Conservation (phyloP, 2,888 invertebrate species). For the Tetranychus piercei region DNA sequence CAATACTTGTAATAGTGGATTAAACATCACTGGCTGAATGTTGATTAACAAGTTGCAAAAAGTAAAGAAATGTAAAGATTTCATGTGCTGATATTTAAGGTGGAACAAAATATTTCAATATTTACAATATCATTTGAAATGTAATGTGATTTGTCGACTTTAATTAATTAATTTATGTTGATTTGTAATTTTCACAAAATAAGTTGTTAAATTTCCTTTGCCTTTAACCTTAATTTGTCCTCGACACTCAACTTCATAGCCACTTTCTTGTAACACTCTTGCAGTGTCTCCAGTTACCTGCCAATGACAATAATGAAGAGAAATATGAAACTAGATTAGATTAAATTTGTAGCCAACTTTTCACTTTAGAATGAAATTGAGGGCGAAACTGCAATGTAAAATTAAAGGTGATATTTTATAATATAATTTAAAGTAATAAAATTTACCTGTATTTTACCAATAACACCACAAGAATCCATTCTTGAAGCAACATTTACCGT, state of each 20-base stretch:
- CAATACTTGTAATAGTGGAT: too few relatives aligned
- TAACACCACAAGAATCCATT: conserved; percentile 87
- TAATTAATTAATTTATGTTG: not conserved
- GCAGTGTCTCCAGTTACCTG: conserved; percentile 64
- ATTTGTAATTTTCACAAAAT: conserved; percentile 23
- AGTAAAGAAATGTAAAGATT: too few relatives aligned
- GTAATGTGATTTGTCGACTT: not conserved
- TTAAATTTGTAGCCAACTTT: not conserved
- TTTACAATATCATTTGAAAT: too few relatives aligned
- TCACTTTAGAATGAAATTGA: not conserved
- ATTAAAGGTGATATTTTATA: too few relatives aligned
- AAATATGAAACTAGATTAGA: not conserved
- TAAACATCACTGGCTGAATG: too few relatives aligned
- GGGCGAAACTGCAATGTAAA: not conserved
- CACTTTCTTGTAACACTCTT: conserved; percentile 56
- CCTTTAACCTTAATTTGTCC: conserved; percentile 80
- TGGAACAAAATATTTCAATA: too few relatives aligned
- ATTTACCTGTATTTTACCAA: conserved; percentile 38
- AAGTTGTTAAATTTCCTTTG: conserved; percentile 41
- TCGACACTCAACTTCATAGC: conserved; percentile 62
- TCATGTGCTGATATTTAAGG: too few relatives aligned
- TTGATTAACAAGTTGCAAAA: too few relatives aligned
- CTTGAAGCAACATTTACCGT: conserved; percentile 91
- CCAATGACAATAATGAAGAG: not conserved
- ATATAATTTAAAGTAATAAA: not conserved